Conservation (phyloP, 2,113 vertebrate species). For the Clarias gariepinus region DNA sequence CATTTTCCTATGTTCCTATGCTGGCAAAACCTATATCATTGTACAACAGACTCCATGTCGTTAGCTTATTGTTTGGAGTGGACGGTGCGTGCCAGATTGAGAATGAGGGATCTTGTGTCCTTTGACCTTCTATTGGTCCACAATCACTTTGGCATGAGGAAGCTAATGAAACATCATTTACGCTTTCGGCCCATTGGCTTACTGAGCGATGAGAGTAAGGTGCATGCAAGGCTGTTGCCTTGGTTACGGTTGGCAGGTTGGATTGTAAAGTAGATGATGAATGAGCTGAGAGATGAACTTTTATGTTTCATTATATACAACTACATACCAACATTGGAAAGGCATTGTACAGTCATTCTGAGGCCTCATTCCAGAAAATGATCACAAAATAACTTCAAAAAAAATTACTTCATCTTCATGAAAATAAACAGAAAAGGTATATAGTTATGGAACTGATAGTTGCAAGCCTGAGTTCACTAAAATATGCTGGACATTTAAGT, state of each 20-base stretch:
- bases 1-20: neutral
- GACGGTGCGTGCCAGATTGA: conserved; percentile 15
- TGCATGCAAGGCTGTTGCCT: conserved; percentile 35
- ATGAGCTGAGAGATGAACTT: conserved; percentile 17
- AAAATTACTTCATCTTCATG: neutral
- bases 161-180: conserved; percentile 42
- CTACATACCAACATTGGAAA: neutral
- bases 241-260: conserved; percentile 29
- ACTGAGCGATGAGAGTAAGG: conserved; percentile 24
- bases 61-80: conserved; percentile 28
- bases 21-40: conserved; percentile 7
- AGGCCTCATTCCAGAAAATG: neutral
- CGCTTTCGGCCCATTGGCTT: conserved; percentile 34
- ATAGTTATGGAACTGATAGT: neutral
- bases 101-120: conserved; percentile 10
- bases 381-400: neutral
- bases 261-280: conserved; percentile 44
- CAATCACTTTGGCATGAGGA: conserved; percentile 32
- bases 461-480: neutral
- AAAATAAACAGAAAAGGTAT: conserved; percentile 8
- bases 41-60: conserved; percentile 9
- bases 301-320: conserved; percentile 32
- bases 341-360: neutral
- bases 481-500: neutral
- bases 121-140: conserved; percentile 45